Base-by-base conservation (phyloP, 23 tunicate genomes). In the Ascidia mentula region DNA sequence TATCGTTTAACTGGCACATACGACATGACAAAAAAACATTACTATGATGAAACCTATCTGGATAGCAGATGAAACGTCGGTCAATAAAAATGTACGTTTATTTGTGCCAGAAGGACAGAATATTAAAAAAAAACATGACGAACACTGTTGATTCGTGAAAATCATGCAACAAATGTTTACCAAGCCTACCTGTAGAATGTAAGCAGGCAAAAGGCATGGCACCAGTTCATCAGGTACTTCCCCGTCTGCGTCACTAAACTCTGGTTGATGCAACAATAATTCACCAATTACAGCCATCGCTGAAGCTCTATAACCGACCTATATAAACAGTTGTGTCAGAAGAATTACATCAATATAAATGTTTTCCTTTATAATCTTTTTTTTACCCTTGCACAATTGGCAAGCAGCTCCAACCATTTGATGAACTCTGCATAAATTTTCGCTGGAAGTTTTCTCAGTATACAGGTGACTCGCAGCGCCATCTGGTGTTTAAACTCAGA, bases 401-500 rank as follows among this genome's bases (percentile, higher is more conserved):
- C 82, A 31, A 90, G 59, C 39, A 46, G 40, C 6, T 40, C 59
- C 73, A 84, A 46, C 96, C 96, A 90, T 7, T 42, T 37, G 28
- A 82, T 40, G 60, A 85, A 91, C 18, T 91, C 79, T 0, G 97
- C 90, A 72, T 85, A 86, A 80, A 77, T 69, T n/a, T 18, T 34
- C 20, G 71, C 59, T 22, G 97, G 87, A 84, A 91, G 77, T 12
- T 72, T 60, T 53, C 77, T 18, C 28, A 91, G 20, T 46, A 91
- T 39, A n/a, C 36, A 8, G 1, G 77, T 9, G 22, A 86, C 90
- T 0, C 86, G 34, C 28, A 35, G 31, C 22, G 86, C 78, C n/a
- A 80, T 40, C 31, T 91, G 90, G 40, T 88, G 78, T 40, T 83
- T 82, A 45, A 61, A 72, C 53, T 91, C 97, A 0, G 77, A 69